Conservation (phyloP, 1,140 invertebrate species). For the Aricia agestis region DNA sequence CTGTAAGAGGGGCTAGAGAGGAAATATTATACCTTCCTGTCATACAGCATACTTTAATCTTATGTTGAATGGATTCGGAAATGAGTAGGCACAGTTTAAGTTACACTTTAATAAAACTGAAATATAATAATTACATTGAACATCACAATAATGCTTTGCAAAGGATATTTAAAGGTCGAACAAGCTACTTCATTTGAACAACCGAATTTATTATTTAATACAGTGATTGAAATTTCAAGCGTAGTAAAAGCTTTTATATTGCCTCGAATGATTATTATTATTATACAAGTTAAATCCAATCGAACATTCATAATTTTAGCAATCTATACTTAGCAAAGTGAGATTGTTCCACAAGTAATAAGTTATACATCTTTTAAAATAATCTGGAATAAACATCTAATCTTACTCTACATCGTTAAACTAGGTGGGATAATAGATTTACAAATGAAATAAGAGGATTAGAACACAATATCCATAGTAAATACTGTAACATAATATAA, state of each 20-base stretch:
- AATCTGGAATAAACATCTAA: slow-evolving; percentile 47
- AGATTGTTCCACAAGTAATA: slow-evolving; percentile 14
- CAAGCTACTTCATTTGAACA: slow-evolving; percentile 6
- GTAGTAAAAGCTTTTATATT: neutral
- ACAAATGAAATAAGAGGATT: slow-evolving; percentile 42
- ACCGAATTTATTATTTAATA: slow-evolving; percentile 3
- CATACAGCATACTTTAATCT: no score
- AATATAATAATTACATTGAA: slow-evolving; percentile 73
- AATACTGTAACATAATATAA: slow-evolving; percentile 36
- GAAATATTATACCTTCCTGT: no score
- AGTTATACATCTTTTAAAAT: slow-evolving; percentile 21
- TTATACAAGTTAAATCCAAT: neutral
- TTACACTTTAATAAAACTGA: slow-evolving; percentile 72
- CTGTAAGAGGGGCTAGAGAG: no score
- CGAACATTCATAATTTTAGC: neutral
- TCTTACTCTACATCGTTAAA: slow-evolving; percentile 59
- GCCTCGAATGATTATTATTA: neutral
- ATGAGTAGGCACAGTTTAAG: slow-evolving; percentile 26
- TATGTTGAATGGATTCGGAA: neutral
- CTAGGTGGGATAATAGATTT: slow-evolving; percentile 67
- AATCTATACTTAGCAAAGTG: slow-evolving; percentile 1
- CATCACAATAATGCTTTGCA: slow-evolving; percentile 75
- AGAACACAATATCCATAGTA: slow-evolving; percentile 30
- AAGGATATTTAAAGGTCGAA: slow-evolving; percentile 56
- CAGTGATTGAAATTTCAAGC: neutral